Evolutionary conservation across 2,113 vertebrate species (phyloP).

Genomic region (Pseudorhombus dupliciocellatus): DNA sequence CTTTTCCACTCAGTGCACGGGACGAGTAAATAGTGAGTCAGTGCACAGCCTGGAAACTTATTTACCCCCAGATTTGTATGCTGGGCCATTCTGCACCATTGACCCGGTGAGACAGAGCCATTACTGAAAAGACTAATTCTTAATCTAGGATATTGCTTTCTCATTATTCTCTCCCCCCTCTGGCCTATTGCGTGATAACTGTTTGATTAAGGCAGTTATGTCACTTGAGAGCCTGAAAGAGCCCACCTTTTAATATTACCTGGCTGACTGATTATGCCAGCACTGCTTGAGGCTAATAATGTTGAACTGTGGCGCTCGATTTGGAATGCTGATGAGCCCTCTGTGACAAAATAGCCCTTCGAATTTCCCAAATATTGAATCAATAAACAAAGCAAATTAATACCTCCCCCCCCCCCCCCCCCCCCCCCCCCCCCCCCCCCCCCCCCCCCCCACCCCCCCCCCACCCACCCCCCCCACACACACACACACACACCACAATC

Average conservation of each 20-base stretch:
- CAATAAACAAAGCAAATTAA: constrained; percentile 55
- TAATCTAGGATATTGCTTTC: constrained; percentile 76
- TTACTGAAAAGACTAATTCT: constrained; percentile 70
- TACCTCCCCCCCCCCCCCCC: too few species aligned
- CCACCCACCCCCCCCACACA: too few species aligned
- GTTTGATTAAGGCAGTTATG: constrained; percentile 80
- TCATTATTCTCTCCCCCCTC: constrained; percentile 68
- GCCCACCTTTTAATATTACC: constrained; percentile 78
- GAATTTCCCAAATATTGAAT: constrained; percentile 57
- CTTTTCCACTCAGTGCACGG: neutral
- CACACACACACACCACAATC: neutral
- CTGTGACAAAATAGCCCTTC: constrained; percentile 39
- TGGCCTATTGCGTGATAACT: constrained; percentile 70
- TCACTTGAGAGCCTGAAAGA: constrained; percentile 71
- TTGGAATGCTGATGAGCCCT: constrained; percentile 60
- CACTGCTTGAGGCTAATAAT: constrained; percentile 69
- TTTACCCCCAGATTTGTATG: constrained; percentile 33
- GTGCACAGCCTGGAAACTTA: neutral
- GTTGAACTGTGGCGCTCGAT: constrained; percentile 71
- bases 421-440: too few species aligned
- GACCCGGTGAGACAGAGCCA: constrained; percentile 60
- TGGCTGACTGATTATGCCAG: constrained; percentile 72
- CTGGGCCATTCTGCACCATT: constrained; percentile 40
- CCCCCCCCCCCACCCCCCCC: too few species aligned
- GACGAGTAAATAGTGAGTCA: constrained; percentile 11